Percentiles rank a stretch among this genome's conserved stretches.
Evolutionary conservation across 2,113 vertebrate species (phyloP).

Genomic region (Xenotilapia longispinis): DNA sequence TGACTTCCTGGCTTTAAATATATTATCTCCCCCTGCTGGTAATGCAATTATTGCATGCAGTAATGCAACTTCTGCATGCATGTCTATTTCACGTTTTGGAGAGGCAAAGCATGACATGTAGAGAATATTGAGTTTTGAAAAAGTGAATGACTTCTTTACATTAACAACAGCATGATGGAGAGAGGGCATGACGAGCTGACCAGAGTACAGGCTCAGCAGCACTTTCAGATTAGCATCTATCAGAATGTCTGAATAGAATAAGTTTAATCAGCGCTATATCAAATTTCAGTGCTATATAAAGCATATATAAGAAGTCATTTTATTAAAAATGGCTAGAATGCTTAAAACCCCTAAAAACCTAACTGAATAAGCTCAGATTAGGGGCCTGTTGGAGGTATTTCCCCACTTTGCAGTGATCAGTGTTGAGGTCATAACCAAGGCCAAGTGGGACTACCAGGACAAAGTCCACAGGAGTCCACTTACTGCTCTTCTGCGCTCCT

Average conservation of each 20-base stretch:
- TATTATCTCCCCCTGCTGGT: background rate
- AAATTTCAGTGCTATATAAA: rapidly evolving
- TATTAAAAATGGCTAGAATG: background rate
- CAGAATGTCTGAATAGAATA: background rate
- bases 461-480: background rate
- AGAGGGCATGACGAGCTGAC: background rate
- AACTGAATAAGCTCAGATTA: rapidly evolving
- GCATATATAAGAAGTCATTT: background rate
- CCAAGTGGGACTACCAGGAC: background rate
- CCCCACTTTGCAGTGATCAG: background rate
- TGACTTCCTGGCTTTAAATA: background rate
- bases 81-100: background rate
- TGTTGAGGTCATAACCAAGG: background rate
- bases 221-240: background rate
- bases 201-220: background rate
- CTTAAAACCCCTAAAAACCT: background rate
- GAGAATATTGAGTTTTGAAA: background rate
- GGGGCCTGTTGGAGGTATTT: background rate
- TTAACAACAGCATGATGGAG: background rate
- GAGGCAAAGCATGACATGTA: background rate
- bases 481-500: background rate
- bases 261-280: background rate
- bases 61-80: background rate
- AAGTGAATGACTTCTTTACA: background rate
- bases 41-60: background rate